Evolutionary conservation across 2,888 invertebrate genomes (phyloP).

Genomic region (Xestoiulus laeticollis): DNA sequence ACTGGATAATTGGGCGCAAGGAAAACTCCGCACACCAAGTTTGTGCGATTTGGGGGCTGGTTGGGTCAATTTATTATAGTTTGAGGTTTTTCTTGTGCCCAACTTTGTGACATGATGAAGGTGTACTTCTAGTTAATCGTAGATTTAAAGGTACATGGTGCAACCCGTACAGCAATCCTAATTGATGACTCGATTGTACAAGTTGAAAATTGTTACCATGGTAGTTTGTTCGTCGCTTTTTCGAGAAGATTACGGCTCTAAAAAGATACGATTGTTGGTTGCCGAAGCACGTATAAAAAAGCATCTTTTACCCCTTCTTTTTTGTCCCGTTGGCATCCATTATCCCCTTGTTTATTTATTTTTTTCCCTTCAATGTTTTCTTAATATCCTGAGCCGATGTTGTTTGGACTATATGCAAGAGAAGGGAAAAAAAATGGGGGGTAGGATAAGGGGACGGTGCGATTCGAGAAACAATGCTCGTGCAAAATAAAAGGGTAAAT

Average conservation of each 20-base stretch:
- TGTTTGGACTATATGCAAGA: neutral
- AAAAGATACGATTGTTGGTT: constrained; percentile 7
- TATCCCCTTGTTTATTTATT: constrained; percentile 26
- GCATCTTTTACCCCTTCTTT: constrained; percentile 26
- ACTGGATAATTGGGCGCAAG: no score
- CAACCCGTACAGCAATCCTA: no score
- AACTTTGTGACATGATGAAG: no score
- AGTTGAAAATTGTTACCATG: neutral
- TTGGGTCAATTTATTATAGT: no score
- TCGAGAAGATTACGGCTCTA: neutral
- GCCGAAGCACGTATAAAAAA: neutral
- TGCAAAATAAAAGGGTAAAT: constrained; percentile 12
- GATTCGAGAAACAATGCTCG: constrained; percentile 18
- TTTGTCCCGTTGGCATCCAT: constrained; percentile 19
- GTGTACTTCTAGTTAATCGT: no score
- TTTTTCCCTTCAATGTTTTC: constrained; percentile 26
- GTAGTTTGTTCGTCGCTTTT: neutral
- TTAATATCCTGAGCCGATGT: constrained; percentile 26
- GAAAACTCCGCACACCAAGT: no score
- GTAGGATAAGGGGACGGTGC: neutral
- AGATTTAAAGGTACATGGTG: no score
- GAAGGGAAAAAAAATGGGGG: neutral
- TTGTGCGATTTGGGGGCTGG: no score
- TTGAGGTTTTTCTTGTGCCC: no score
- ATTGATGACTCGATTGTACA: no score